Evolutionary conservation across 2,888 invertebrate genomes (phyloP).

Genomic region (Temnothorax rugatulus): DNA sequence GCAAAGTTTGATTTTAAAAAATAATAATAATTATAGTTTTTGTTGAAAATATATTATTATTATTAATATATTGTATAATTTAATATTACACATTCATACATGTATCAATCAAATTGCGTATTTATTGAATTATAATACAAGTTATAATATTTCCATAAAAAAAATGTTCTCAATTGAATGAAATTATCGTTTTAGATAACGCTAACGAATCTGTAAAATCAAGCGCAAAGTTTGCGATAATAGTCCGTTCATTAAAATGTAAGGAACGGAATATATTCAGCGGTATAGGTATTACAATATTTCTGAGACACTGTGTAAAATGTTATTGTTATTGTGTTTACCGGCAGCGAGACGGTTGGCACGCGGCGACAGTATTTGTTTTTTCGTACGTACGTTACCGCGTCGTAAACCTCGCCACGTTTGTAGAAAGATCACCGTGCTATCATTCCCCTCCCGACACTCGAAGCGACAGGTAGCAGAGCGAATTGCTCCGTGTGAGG

Average conservation of each 20-base stretch:
- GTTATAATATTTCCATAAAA: background rate
- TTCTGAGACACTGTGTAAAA: background rate
- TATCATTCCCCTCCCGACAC: background rate
- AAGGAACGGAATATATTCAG: background rate
- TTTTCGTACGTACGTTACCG: background rate
- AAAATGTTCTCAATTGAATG: background rate
- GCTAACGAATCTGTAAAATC: background rate
- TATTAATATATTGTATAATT: background rate
- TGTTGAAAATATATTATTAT: background rate
- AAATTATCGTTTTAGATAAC: background rate
- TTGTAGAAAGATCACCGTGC: background rate
- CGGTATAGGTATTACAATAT: background rate
- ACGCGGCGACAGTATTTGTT: background rate
- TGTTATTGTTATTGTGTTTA: background rate
- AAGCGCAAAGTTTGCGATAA: background rate
- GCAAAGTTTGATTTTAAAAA: background rate
- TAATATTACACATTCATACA: background rate
- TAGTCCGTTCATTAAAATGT: background rate
- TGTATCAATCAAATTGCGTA: background rate
- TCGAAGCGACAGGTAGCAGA: background rate
- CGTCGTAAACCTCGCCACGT: background rate
- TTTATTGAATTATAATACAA: background rate
- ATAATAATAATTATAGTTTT: background rate
- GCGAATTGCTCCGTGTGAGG: background rate
- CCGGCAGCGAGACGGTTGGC: background rate